Conservation (phyloP, 2,113 vertebrate species). For the Megaceryle maxima region DNA sequence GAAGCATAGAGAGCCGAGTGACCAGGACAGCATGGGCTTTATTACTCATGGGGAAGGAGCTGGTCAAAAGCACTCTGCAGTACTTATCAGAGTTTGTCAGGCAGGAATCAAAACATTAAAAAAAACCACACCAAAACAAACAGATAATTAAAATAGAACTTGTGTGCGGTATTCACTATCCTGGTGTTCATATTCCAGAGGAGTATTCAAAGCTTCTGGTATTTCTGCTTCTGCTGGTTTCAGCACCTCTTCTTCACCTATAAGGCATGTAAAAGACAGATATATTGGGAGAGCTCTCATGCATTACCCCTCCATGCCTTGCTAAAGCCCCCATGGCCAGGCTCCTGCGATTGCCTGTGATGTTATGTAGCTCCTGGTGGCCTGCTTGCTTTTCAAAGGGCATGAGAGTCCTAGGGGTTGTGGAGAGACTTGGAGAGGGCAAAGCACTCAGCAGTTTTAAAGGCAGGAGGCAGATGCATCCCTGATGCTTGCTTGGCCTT, state of each 20-base stretch:
- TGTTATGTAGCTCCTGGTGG: not conserved
- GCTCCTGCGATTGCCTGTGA: not conserved
- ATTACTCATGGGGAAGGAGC: not conserved
- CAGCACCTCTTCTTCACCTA: conserved; percentile 48
- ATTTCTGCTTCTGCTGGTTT: not conserved
- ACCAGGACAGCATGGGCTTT: not conserved
- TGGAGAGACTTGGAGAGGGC: not conserved
- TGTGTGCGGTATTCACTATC: not conserved
- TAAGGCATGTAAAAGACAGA: not conserved
- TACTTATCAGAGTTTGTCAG: not conserved
- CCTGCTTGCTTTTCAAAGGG: not conserved
- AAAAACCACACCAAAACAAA: not conserved
- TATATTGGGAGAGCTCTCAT: accelerated
- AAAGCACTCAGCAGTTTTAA: not conserved
- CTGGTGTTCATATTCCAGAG: conserved; percentile 2
- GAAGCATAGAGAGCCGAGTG: not conserved
- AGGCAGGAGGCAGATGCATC: not conserved
- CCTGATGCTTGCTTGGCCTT: not conserved
- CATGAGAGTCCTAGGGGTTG: not conserved
- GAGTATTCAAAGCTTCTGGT: not conserved
- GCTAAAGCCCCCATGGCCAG: not conserved
- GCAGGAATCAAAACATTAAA: not conserved
- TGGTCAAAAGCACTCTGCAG: not conserved
- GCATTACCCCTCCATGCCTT: accelerated
- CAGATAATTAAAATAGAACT: conserved; percentile 4